These are phyloP conservation scores for Ochotona princeps DNA, from an alignment of 2,113 vertebrate genomes.

Conservation along the genomic window DNA sequence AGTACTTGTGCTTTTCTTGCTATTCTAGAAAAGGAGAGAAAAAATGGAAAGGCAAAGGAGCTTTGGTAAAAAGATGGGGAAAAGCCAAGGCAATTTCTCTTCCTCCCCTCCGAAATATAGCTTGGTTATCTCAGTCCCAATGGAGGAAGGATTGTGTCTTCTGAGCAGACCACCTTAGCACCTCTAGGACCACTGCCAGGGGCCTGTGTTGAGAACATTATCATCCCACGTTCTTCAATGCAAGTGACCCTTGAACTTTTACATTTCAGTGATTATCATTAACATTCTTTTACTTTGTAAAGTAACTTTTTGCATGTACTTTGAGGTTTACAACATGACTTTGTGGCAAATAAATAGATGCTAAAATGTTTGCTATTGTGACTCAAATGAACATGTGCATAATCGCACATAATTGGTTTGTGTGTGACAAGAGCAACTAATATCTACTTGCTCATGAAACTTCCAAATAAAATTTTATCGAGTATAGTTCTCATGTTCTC, in stretches of 20 bases:
- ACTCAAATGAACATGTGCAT: neutral
- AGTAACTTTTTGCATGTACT: neutral
- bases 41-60: neutral
- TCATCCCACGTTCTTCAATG: neutral
- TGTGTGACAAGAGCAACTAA: neutral
- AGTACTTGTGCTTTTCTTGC: neutral
- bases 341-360: neutral
- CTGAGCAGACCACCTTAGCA: neutral
- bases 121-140: neutral
- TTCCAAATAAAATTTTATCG: neutral
- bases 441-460: neutral
- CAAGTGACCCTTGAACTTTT: neutral
- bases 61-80: neutral
- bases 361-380: neutral
- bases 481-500: neutral
- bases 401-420: neutral
- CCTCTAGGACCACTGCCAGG: neutral
- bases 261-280: neutral
- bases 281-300: neutral
- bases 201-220: neutral
- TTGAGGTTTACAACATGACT: neutral
- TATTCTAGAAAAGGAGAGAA: neutral
- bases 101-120: neutral
- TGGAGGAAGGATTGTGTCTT: neutral
- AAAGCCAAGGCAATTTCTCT: slow-evolving; percentile 10